phyloP scores from a whole-genome alignment of 2,797 vertebrate genomes.

The Yasuhikotakia modesta region DNA sequence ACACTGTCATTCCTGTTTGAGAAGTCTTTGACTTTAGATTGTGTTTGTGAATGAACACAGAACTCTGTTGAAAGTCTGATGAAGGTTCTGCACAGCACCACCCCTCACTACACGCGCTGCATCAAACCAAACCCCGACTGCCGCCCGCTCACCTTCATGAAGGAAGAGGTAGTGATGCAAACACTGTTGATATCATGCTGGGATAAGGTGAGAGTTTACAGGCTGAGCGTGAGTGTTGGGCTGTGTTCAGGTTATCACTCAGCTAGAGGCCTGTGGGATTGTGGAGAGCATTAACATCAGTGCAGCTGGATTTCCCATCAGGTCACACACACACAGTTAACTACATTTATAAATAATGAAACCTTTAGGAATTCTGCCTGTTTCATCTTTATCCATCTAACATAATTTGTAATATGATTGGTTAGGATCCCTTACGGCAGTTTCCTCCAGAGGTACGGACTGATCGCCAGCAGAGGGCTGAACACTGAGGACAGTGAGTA shows the following conservation, averaged over 20 bases:
- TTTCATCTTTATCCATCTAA: no score
- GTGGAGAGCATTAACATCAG: conserved; percentile 96
- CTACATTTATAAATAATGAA: not conserved
- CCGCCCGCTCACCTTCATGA: conserved; percentile 82
- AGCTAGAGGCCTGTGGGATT: conserved; percentile 94
- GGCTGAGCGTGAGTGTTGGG: conserved; percentile 5
- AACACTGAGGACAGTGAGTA: conserved; percentile 68
- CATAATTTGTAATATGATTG: conserved; percentile 17
- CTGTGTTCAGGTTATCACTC: conserved; percentile 84
- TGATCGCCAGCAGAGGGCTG: conserved; percentile 71
- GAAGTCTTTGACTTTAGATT: no score
- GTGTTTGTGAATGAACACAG: conserved; percentile 74
- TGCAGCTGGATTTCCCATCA: conserved; percentile 93
- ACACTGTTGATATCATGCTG: not conserved
- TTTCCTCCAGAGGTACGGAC: conserved; percentile 85
- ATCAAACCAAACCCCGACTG: conserved; percentile 94
- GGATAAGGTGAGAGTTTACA: not conserved
- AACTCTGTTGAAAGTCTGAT: conserved; percentile 91
- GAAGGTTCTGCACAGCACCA: conserved; percentile 85
- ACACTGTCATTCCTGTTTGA: no score
- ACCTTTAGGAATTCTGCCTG: not conserved
- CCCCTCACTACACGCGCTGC: conserved; percentile 94
- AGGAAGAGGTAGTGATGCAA: conserved; percentile 81
- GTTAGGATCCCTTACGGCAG: conserved; percentile 84
- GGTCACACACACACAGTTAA: conserved; percentile 71